These are phyloP conservation scores for Trachymyrmex septentrionalis DNA, from an alignment of 1,140 invertebrate species.

Conservation along the genomic window DNA sequence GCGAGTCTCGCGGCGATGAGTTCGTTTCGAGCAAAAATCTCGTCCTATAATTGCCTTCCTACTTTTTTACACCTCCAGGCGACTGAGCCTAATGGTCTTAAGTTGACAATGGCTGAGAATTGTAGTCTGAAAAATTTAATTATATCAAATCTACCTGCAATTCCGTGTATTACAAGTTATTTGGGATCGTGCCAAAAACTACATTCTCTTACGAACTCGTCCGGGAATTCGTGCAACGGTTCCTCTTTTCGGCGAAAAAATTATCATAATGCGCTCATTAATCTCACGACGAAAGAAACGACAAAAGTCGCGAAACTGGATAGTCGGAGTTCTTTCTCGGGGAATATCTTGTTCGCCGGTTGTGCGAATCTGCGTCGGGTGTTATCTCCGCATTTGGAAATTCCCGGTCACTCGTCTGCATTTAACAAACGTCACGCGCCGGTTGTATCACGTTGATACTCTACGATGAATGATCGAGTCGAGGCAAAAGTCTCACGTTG, in stretches of 20 bases:
- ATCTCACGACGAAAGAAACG: slow-evolving; percentile 30
- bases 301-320: slow-evolving; percentile 16
- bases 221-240: not conserved
- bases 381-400: slow-evolving; percentile 56
- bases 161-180: slow-evolving; percentile 31
- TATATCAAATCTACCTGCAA: slow-evolving; percentile 58
- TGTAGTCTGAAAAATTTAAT: slow-evolving; percentile 62
- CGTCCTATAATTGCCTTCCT: slow-evolving; percentile 43
- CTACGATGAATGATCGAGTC: slow-evolving; percentile 13
- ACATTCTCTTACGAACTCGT: slow-evolving; percentile 21
- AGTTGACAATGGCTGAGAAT: slow-evolving; percentile 62
- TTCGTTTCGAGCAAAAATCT: slow-evolving; percentile 3
- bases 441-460: slow-evolving; percentile 5
- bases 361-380: not conserved
- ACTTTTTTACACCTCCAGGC: slow-evolving; percentile 44
- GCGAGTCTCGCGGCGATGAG: slow-evolving; percentile 50
- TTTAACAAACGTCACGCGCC: slow-evolving; percentile 29
- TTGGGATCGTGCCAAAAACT: slow-evolving; percentile 16
- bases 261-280: slow-evolving; percentile 60
- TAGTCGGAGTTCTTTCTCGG: not conserved
- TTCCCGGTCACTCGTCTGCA: slow-evolving; percentile 25
- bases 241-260: slow-evolving; percentile 53
- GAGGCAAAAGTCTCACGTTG: slow-evolving; percentile 9
- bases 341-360: slow-evolving; percentile 22
- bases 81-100: slow-evolving; percentile 40